Percentiles rank a stretch among this genome's conserved stretches.
Conservation (phyloP, 1,140 invertebrate species). For the Bemisia tabaci region DNA sequence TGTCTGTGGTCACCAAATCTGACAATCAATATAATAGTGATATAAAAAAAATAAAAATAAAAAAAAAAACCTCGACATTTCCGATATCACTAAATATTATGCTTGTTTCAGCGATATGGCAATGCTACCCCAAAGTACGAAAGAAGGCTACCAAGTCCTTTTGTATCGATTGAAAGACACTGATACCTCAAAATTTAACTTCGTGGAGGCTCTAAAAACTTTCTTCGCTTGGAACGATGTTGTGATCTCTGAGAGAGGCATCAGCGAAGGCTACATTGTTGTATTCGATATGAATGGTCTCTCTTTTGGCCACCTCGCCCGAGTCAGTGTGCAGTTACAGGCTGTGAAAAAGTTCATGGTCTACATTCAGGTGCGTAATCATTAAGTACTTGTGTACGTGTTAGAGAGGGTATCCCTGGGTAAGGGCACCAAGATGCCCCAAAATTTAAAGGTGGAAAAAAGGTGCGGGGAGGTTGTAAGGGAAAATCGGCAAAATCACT, state of each 20-base stretch:
- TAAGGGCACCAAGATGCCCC: too few species aligned
- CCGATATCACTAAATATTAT: too few species aligned
- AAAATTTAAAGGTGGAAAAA: too few species aligned
- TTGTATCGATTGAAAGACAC: slow-evolving; percentile 40
- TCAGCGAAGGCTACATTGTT: slow-evolving; percentile 45
- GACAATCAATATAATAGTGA: too few species aligned
- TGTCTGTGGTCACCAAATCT: too few species aligned
- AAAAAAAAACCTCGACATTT: too few species aligned
- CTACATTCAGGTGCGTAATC: slow-evolving; percentile 43
- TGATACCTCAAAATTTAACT: slow-evolving; percentile 43
- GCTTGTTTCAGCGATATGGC: slow-evolving; percentile 23
- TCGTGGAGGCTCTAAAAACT: slow-evolving; percentile 40
- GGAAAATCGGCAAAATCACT: too few species aligned
- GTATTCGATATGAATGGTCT: slow-evolving; percentile 51
- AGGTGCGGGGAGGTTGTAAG: too few species aligned
- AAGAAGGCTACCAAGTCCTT: slow-evolving; percentile 43
- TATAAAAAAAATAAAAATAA: too few species aligned
- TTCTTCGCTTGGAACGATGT: slow-evolving; percentile 52
- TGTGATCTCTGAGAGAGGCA: slow-evolving; percentile 42
- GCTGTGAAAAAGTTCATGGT: slow-evolving; percentile 43
- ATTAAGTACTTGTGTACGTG: too few species aligned
- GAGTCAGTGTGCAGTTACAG: slow-evolving; percentile 34
- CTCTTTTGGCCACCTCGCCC: slow-evolving; percentile 41
- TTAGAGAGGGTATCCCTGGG: too few species aligned
- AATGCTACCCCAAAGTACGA: slow-evolving; percentile 36